Base-by-base conservation (phyloP, 2,797 vertebrate species). In the Uromys caudimaculatus region DNA sequence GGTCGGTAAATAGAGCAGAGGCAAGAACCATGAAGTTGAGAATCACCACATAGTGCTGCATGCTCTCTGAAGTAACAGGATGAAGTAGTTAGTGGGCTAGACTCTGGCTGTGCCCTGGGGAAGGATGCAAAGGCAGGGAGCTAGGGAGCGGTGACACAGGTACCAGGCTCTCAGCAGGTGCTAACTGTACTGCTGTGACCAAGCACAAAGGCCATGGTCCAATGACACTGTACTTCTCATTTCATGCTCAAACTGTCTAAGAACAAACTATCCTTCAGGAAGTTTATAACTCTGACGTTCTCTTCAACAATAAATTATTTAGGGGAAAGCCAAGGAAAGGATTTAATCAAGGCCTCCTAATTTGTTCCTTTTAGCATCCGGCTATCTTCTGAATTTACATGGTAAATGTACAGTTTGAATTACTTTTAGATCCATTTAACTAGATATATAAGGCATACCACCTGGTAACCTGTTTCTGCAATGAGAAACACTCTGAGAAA, bases 401-500 rank as follows among this genome's bases (percentile, higher is more conserved):
- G 12, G 84, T 62, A 35, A 90, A 82, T 54, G 27, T 32, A 60
- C 67, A 90, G 12, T 84, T 35, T 52, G 50, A 47, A 71, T 90
- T 69, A 77, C 87, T 95, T 90, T 87, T 67, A 77, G 38, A 95
- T 81, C 38, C 44, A 67, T 41, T 92, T 94, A 78, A 69, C n/a
- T 83, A 83, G 82, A 97, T 52, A 9, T 75, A 90, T 24, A 41
- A 96, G 23, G 52, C 23, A 89, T 29, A 23, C 17, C n/a, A 94
- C 82, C n/a, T 94, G 23, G 64, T 64, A 78, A 58, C n/a, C 6
- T 2, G 60, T 76, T 87, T 47, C 11, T 32, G 16, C 73, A 89
- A 84, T 13, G 35, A 4, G 73, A 96, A 97, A 95, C 32, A 95
- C 38, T 91, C 87, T 96, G 94, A 83, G 95, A 89, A 60, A 89